Conservation (phyloP, 2,888 invertebrate genomes). For the Brenthis ino region DNA sequence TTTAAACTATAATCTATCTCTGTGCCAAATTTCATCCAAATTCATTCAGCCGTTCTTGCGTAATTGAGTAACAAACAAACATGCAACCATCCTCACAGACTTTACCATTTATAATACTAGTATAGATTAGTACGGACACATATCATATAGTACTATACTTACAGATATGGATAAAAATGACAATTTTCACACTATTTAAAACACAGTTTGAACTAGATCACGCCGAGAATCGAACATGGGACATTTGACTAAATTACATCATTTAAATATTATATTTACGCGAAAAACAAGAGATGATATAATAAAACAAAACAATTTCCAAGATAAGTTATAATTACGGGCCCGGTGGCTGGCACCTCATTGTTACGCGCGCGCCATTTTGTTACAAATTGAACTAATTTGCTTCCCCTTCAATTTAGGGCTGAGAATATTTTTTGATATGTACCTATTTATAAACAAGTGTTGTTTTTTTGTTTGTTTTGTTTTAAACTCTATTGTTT, state of each 20-base stretch:
- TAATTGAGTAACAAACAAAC: no score
- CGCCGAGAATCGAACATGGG: no score
- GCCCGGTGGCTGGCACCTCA: conserved; percentile 41
- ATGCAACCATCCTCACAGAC: no score
- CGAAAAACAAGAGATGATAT: background rate
- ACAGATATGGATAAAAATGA: no score
- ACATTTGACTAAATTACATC: background rate
- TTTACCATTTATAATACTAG: no score
- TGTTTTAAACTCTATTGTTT: background rate
- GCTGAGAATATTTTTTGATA: conserved; percentile 11
- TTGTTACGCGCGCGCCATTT: conserved; percentile 53
- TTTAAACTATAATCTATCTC: no score
- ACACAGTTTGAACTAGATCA: no score
- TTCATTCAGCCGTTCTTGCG: no score
- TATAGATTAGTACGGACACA: no score
- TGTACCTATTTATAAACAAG: background rate
- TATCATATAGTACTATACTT: no score
- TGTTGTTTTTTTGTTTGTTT: conserved; percentile 8
- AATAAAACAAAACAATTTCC: conserved; percentile 16
- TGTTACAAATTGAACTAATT: conserved; percentile 67
- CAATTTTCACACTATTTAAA: no score
- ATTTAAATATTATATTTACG: conserved; percentile 4
- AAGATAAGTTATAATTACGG: conserved; percentile 40
- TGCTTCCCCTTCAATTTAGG: conserved; percentile 35
- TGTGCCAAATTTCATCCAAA: no score